Percentiles rank a stretch among this genome's conserved stretches.
Conservation (phyloP, 2,888 invertebrate genomes). For the Cinara cedri region DNA sequence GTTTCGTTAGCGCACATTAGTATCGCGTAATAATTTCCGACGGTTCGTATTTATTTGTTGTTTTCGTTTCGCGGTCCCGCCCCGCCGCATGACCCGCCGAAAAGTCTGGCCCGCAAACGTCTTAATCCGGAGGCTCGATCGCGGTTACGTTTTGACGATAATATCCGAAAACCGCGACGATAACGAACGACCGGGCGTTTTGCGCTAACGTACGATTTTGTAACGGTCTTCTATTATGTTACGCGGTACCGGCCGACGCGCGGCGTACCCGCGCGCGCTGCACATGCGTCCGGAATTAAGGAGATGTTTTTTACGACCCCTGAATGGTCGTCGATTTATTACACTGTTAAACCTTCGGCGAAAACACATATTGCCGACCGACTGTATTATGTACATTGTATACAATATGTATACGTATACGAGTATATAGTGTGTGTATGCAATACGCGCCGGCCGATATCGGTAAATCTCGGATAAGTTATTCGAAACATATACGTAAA, state of each 20-base stretch:
- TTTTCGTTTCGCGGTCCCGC: too few relatives aligned
- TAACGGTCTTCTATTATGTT: background rate
- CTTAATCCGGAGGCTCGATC: too few relatives aligned
- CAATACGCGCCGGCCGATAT: background rate
- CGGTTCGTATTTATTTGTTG: too few relatives aligned
- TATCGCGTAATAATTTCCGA: too few relatives aligned
- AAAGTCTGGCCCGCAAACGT: too few relatives aligned
- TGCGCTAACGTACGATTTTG: background rate
- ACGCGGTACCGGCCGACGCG: background rate
- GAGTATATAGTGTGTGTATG: background rate
- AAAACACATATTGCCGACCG: constrained; percentile 9
- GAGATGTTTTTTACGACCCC: constrained; percentile 8
- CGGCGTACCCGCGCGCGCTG: background rate
- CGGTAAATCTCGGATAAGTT: constrained; percentile 5
- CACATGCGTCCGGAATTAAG: background rate
- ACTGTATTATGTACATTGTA: too few relatives aligned
- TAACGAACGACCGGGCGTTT: background rate
- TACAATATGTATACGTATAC: background rate
- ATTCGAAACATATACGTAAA: constrained; percentile 3
- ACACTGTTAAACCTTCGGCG: constrained; percentile 1
- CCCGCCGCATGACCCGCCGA: too few relatives aligned
- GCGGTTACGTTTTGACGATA: background rate
- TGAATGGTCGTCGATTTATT: constrained; percentile 21
- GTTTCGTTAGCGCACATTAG: too few relatives aligned
- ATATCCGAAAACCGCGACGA: background rate